Percentiles rank a stretch among this genome's conserved stretches.
Evolutionary conservation across 2,888 invertebrate genomes (phyloP).

Genomic region (Tetrapedia diversipes): DNA sequence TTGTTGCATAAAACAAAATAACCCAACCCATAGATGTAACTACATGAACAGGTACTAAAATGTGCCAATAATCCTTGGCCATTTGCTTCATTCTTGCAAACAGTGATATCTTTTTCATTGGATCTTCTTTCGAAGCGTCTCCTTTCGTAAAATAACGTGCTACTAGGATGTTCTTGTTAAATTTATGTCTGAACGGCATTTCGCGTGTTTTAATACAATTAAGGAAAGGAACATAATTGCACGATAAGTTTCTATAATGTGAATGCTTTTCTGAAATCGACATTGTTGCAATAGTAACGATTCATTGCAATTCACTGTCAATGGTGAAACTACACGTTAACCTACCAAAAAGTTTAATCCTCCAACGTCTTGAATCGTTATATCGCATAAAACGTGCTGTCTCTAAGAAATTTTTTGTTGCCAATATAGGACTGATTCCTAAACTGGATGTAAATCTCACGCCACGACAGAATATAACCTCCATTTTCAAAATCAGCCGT

Average conservation of each 20-base stretch:
- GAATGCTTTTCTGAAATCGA: slow-evolving; percentile 57
- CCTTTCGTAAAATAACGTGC: slow-evolving; percentile 38
- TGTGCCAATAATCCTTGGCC: slow-evolving; percentile 98
- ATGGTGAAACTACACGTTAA: neutral
- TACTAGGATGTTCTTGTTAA: slow-evolving; percentile 33
- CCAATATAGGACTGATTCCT: slow-evolving; percentile 41
- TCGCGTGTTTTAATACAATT: slow-evolving; percentile 35
- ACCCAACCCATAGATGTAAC: slow-evolving; percentile 95
- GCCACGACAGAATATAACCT: slow-evolving; percentile 66
- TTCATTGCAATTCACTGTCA: too few relatives aligned
- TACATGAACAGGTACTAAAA: slow-evolving; percentile 95
- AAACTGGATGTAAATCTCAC: slow-evolving; percentile 56
- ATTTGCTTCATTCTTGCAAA: slow-evolving; percentile 94
- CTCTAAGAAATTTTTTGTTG: slow-evolving; percentile 50
- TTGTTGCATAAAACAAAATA: slow-evolving; percentile 92
- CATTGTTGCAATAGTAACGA: neutral
- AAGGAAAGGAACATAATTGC: slow-evolving; percentile 45
- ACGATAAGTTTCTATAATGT: slow-evolving; percentile 45
- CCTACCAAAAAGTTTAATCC: slow-evolving; percentile 58
- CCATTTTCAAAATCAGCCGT: slow-evolving; percentile 67
- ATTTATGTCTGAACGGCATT: slow-evolving; percentile 16
- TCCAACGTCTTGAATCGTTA: slow-evolving; percentile 56
- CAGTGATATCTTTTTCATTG: slow-evolving; percentile 85
- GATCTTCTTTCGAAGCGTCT: neutral
- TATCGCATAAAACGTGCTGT: slow-evolving; percentile 60